phyloP scores from a whole-genome alignment of 2,113 vertebrate species.

The Mesembrinibis cayennensis region DNA sequence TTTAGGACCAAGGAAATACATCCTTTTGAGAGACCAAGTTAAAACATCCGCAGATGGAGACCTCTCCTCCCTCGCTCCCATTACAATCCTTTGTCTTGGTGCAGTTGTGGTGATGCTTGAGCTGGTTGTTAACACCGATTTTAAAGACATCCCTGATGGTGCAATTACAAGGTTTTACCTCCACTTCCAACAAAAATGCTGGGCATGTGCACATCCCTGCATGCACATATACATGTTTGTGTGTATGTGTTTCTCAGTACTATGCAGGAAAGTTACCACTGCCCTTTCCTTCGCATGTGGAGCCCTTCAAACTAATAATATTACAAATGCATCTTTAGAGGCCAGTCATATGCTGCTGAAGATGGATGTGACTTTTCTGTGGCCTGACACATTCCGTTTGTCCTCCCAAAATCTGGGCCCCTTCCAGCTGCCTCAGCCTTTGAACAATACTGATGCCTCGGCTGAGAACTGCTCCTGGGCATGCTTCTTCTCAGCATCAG shows the following conservation, averaged over 20 bases:
- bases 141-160: not conserved
- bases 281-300: not conserved
- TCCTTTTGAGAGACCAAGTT: conserved; percentile 44
- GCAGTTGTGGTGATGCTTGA: not conserved
- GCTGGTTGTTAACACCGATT: not conserved
- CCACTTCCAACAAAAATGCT: not conserved
- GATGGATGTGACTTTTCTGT: not conserved
- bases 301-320: not conserved
- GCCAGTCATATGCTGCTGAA: not conserved
- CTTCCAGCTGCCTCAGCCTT: not conserved
- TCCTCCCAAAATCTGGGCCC: not conserved
- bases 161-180: not conserved
- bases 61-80: not conserved
- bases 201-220: not conserved
- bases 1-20: conserved; percentile 47
- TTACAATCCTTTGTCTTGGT: not conserved
- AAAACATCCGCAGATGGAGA: conserved; percentile 15
- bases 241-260: not conserved
- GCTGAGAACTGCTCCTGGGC: not conserved
- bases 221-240: not conserved
- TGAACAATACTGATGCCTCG: rapidly evolving
- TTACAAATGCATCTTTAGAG: not conserved
- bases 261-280: not conserved
- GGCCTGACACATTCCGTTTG: not conserved
- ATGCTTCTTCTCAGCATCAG: not conserved